A percentile compares a stretch with the other conserved stretches of the same genome.
These are phyloP conservation scores for Monochamus alternatus DNA, from an alignment of 2,888 invertebrate species.

Conservation along the genomic window DNA sequence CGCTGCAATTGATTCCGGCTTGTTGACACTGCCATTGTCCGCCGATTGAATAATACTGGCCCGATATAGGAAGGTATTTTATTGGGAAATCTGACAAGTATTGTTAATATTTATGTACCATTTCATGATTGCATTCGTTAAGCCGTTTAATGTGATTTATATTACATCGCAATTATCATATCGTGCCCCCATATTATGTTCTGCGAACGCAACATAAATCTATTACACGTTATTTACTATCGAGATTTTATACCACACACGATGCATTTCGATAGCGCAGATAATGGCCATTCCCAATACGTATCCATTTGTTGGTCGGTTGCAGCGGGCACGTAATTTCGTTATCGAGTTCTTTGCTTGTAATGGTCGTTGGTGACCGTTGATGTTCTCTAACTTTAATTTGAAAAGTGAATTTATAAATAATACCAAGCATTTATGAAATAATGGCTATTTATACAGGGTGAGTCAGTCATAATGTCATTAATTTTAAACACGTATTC, in stretches of 20 bases:
- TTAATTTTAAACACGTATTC: too few relatives aligned
- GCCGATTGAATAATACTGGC: constrained; percentile 48
- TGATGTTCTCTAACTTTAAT: too few relatives aligned
- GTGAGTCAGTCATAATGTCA: too few relatives aligned
- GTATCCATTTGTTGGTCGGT: background rate
- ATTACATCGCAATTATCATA: constrained; percentile 62
- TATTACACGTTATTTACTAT: constrained; percentile 46
- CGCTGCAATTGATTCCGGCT: constrained; percentile 47
- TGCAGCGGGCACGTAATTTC: background rate
- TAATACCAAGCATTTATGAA: too few relatives aligned
- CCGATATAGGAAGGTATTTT: constrained; percentile 51
- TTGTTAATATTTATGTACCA: constrained; percentile 64
- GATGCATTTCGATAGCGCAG: constrained; percentile 22
- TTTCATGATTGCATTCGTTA: constrained; percentile 60
- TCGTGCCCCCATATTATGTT: constrained; percentile 50
- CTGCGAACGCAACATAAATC: constrained; percentile 50
- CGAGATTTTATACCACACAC: constrained; percentile 37
- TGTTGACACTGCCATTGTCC: constrained; percentile 55
- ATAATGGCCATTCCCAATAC: background rate
- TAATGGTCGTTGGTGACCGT: too few relatives aligned
- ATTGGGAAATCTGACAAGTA: constrained; percentile 63
- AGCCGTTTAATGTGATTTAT: constrained; percentile 62
- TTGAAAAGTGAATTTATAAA: too few relatives aligned
- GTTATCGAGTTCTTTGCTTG: too few relatives aligned
- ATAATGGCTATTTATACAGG: too few relatives aligned